Base-by-base conservation (phyloP, 2,888 invertebrate genomes). In the Podabrus alpinus region DNA sequence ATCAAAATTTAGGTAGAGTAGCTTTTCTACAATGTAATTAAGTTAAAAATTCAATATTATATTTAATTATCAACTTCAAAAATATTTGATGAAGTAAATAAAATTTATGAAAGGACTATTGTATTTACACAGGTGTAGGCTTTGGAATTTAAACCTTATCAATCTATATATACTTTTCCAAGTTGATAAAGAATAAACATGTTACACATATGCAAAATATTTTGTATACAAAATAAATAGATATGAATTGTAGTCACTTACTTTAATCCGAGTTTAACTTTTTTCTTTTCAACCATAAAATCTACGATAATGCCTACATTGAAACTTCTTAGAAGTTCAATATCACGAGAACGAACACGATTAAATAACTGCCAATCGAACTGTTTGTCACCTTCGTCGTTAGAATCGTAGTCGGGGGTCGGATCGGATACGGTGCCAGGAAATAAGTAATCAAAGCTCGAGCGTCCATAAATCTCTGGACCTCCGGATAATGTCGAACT, bases 201-300 rank as follows among this genome's bases (percentile, higher is more conserved):
- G n/a, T n/a, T 45, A 45, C 9, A n/a, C 45, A 45, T 7, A 45
- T 45, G n/a, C n/a, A 5, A n/a, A 45, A n/a, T n/a, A 45, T 45
- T 45, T n/a, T n/a, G n/a, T n/a, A 45, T 2, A 62, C 19, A 60
- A 68, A 24, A 15, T n/a, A 69, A 68, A 61, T 15, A 66, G 9
- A 13, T 10, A 2, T 29, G 15, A 21, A 62, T n/a, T n/a, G n/a
- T 45, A 74, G 59, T 72, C 71, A 89, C 93, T 91, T 89, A 95
- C 95, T 93, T 91, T 87, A 95, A 87, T 76, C 92, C 92, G 87
- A 92, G 95, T 87, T 95, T 95, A 60, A 94, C 92, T 88, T 95
- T 95, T 83, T 94, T 93, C 84, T 94, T 94, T 85, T 95, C 95
- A 9, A 95, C 94, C 95, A 95, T 95, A 71, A 95, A 90, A 87